Evolutionary conservation across 1,140 invertebrate genomes (phyloP).

Genomic region (Daktulosphaira vitifoliae): DNA sequence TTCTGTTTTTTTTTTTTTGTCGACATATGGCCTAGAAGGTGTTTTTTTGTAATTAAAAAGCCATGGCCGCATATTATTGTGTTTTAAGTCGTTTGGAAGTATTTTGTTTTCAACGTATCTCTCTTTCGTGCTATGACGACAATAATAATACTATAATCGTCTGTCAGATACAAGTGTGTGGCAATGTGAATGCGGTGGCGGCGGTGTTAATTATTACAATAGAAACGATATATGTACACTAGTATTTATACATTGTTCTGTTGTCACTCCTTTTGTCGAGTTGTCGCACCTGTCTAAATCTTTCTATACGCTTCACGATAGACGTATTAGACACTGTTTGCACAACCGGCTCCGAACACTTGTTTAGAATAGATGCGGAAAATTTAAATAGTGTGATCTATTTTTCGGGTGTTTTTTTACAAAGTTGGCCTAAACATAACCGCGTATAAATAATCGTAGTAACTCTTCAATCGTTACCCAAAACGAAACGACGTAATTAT

Average conservation of each 20-base stretch:
- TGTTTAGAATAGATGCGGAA: constrained; percentile 23
- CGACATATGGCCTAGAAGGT: too few relatives aligned
- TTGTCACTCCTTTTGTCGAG: constrained; percentile 33
- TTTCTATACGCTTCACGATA: constrained; percentile 27
- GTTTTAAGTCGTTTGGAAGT: constrained; percentile 14
- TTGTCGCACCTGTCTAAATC: constrained; percentile 34
- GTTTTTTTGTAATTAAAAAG: constrained; percentile 20
- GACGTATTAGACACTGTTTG: constrained; percentile 31
- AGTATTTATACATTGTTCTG: constrained; percentile 3
- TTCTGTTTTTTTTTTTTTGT: too few relatives aligned
- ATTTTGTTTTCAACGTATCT: too few relatives aligned
- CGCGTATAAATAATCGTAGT: too few relatives aligned
- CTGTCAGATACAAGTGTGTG: constrained; percentile 14
- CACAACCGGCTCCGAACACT: constrained; percentile 33
- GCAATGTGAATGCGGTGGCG: not conserved
- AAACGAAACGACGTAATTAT: too few relatives aligned
- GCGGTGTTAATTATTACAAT: constrained; percentile 28
- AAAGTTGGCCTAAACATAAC: not conserved
- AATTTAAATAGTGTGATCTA: constrained; percentile 22
- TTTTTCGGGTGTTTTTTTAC: constrained; percentile 11
- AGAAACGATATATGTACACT: constrained; percentile 3
- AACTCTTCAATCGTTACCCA: too few relatives aligned
- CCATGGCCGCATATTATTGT: not conserved
- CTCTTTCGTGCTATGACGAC: not conserved
- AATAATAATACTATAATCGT: constrained; percentile 5